Conservation (phyloP, 2,113 vertebrate genomes). For the Gobio gobio region DNA sequence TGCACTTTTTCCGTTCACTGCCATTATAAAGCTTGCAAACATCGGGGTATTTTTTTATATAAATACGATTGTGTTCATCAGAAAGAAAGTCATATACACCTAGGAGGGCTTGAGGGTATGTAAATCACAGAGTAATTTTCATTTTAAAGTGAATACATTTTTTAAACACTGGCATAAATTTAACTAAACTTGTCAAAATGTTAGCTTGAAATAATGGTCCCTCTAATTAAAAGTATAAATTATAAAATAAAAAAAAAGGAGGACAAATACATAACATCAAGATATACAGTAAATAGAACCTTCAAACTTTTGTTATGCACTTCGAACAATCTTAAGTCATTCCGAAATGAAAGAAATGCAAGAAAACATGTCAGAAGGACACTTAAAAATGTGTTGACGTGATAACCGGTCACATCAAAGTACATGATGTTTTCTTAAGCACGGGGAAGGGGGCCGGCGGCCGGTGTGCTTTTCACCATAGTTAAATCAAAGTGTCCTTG, state of each 20-base stretch:
- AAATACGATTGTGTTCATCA: no score
- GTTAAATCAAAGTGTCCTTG: slow-evolving; percentile 67
- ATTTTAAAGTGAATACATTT: no score
- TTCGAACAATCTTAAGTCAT: neutral
- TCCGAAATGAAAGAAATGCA: slow-evolving; percentile 19
- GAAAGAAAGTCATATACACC: no score
- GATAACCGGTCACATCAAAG: slow-evolving; percentile 74
- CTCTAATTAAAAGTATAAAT: neutral
- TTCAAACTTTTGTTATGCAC: neutral
- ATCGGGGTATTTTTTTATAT: no score
- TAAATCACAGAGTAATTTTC: no score
- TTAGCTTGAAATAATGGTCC: neutral
- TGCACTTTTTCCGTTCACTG: no score
- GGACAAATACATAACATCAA: neutral
- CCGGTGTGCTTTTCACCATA: slow-evolving; percentile 65
- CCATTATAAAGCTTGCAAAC: no score
- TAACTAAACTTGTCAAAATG: neutral
- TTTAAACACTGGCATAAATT: neutral
- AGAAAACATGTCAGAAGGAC: slow-evolving; percentile 26
- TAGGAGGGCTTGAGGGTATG: no score
- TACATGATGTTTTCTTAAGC: slow-evolving; percentile 47
- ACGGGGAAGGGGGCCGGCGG: slow-evolving; percentile 69
- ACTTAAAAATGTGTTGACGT: slow-evolving; percentile 37
- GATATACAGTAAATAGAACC: neutral
- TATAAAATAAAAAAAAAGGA: neutral